Conservation (phyloP, 2,113 vertebrate species). For the Oxyruncus cristatus region DNA sequence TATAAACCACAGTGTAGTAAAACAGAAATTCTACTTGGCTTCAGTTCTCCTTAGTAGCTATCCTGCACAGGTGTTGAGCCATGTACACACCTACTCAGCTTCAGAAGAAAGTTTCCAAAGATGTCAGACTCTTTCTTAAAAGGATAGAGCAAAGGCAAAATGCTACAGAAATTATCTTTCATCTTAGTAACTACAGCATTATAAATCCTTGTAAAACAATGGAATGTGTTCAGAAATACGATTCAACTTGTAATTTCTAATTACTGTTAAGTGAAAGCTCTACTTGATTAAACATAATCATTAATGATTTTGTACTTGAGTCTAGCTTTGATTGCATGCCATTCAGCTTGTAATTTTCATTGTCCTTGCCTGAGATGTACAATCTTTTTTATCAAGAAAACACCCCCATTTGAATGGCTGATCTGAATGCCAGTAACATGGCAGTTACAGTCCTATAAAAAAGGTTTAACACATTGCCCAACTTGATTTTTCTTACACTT, state of each 20-base stretch:
- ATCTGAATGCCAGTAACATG: background rate
- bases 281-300: background rate
- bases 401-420: accelerated
- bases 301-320: background rate
- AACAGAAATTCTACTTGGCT: background rate
- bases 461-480: background rate
- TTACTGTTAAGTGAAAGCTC: background rate
- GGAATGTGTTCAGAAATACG: background rate
- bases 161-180: background rate
- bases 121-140: background rate
- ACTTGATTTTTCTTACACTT: background rate
- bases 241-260: background rate
- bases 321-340: background rate
- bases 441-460: background rate
- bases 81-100: background rate
- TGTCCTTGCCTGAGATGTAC: background rate
- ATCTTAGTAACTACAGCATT: background rate
- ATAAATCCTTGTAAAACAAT: background rate
- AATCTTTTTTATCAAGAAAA: background rate
- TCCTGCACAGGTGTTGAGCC: background rate
- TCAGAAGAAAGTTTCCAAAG: background rate
- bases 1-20: background rate
- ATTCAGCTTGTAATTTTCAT: background rate
- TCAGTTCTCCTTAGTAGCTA: background rate
- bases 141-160: background rate